Conservation (phyloP, 37 sponge, comb jelly and placozoan genomes). For the Diacarnus erythraeanus region DNA sequence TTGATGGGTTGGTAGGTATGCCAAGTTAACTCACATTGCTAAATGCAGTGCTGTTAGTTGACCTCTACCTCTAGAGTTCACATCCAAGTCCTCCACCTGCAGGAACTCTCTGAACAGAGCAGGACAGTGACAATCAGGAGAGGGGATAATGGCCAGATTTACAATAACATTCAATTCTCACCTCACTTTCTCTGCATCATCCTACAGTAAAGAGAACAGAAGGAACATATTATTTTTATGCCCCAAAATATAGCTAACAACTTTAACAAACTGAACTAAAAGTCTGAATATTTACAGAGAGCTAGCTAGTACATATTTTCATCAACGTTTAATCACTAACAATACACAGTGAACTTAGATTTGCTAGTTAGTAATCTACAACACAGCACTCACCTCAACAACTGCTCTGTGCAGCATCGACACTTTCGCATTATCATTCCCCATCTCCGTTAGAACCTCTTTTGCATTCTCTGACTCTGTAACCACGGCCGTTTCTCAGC, state of each 20-base stretch:
- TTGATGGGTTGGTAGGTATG: too few relatives aligned
- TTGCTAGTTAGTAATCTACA: background rate
- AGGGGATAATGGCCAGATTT: too few relatives aligned
- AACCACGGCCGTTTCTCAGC: too few relatives aligned
- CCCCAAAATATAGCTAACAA: too few relatives aligned
- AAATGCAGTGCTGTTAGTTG: conserved; percentile 21
- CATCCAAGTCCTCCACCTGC: background rate
- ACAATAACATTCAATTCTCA: background rate
- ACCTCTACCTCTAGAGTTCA: background rate
- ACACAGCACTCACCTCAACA: conserved; percentile 16
- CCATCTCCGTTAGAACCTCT: too few relatives aligned
- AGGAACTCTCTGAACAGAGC: conserved; percentile 18
- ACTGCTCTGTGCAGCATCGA: conserved; percentile 16
- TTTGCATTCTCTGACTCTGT: too few relatives aligned
- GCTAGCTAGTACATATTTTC: too few relatives aligned
- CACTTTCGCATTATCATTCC: conserved; percentile 24
- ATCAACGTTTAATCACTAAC: too few relatives aligned
- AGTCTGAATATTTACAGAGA: too few relatives aligned
- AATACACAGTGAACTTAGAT: background rate
- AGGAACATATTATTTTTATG: too few relatives aligned
- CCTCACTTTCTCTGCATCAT: conserved; percentile 36
- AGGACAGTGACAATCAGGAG: background rate
- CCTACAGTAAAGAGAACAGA: too few relatives aligned
- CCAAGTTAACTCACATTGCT: conserved; percentile 31
- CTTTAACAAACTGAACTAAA: too few relatives aligned